Base-by-base conservation (phyloP, 1,140 invertebrate genomes). In the Listronotus oregonensis region DNA sequence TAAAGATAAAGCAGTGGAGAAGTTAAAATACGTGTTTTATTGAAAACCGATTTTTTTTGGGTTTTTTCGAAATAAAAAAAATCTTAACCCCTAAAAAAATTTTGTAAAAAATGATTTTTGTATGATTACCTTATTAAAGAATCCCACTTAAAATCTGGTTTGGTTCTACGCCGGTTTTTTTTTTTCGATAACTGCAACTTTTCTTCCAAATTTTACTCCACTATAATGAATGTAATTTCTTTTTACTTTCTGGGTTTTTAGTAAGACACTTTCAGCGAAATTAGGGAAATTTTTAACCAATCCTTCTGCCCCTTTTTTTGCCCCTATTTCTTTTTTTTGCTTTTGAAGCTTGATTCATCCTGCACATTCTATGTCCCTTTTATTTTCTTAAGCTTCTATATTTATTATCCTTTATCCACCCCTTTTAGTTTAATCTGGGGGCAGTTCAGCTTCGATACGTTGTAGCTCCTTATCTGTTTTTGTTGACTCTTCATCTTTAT, bases 311-410 rank as follows among this genome's bases (percentile, higher is more conserved):
- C 21, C 15, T 9, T 21, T 57, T 7, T 59, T 49, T 8, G 10
- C 21, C 50, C 40, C 61, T 9, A 69, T 69, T 21, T 54, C 18
- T n/a, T 39, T 46, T 18, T 14, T 65, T 15, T 4, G 54, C 56
- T 43, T 62, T 69, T 3, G 67, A 65, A 5, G 63, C 67, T 34
- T 69, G 52, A 2, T 50, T 40, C 67, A 69, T 69, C 31, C 46
- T 61, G 61, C 40, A 39, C 67, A 69, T 40, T 68, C 55, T 14
- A 64, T 50, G 40, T 68, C 66, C 37, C 66, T n/a, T 57, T 6
- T 40, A 8, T 51, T 58, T 63, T 14, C 44, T 56, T 54, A 67
- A 50, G 43, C 3, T 10, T 18, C 6, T n/a, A 49, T 49, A 49
- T n/a, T 18, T n/a, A 6, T 49, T 15, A 49, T 49, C 9, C 18